phyloP scores from a whole-genome alignment of 2,113 vertebrate species.

The Hippolais icterina region DNA sequence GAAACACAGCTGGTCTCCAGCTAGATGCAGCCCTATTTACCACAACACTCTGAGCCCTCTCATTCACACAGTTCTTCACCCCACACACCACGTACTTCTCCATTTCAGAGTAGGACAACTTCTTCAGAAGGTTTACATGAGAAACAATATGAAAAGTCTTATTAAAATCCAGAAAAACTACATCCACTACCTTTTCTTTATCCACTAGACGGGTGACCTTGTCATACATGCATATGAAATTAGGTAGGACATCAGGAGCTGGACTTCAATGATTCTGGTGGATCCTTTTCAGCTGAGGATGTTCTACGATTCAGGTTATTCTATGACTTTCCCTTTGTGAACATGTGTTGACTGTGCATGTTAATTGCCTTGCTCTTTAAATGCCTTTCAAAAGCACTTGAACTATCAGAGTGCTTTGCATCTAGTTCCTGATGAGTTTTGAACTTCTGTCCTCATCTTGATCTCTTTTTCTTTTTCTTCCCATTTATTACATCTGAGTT shows the following conservation, averaged over 20 bases:
- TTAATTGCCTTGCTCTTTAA: neutral
- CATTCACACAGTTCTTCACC: neutral
- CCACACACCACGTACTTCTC: rapidly evolving
- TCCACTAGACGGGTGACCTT: neutral
- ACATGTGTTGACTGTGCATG: neutral
- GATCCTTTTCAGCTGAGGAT: neutral
- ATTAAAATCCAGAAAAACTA: neutral
- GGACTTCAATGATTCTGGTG: neutral
- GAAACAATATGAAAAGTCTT: neutral
- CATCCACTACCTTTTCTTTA: neutral
- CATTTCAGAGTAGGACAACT: neutral
- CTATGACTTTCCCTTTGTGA: neutral
- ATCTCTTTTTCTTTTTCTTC: neutral
- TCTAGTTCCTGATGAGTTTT: neutral
- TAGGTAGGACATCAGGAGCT: neutral
- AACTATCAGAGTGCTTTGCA: neutral
- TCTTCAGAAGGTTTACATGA: neutral
- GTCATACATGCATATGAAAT: neutral
- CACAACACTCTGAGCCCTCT: neutral
- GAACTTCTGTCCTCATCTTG: neutral
- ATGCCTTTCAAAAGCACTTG: neutral
- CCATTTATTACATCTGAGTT: neutral
- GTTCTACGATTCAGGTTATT: neutral
- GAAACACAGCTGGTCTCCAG: neutral
- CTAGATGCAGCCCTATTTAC: neutral